Conservation (phyloP, 1,140 invertebrate species). For the Aphelenchoides besseyi region DNA sequence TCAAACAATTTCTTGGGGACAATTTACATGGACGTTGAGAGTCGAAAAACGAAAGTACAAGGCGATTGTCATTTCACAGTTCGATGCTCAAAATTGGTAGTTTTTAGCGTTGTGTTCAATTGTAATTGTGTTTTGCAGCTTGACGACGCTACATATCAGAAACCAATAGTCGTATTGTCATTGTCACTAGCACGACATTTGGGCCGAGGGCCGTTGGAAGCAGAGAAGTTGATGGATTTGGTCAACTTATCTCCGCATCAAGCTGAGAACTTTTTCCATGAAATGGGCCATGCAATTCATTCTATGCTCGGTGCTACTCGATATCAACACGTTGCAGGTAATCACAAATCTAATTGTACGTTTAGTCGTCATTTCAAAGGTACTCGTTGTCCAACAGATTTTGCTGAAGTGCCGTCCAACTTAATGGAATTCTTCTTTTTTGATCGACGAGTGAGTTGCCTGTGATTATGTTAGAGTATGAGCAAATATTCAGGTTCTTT, state of each 20-base stretch:
- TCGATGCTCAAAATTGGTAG: constrained; percentile 76
- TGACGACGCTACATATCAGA: constrained; percentile 66
- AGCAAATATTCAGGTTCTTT: constrained; percentile 71
- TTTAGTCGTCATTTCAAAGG: constrained; percentile 54
- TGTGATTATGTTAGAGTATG: constrained; percentile 23
- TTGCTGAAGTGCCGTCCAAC: constrained; percentile 95
- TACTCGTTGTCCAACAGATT: constrained; percentile 91
- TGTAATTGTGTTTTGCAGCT: constrained; percentile 46
- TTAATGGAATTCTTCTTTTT: constrained; percentile 96
- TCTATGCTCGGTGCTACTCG: constrained; percentile 91
- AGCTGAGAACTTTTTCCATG: constrained; percentile 95
- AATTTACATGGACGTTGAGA: constrained; percentile 96
- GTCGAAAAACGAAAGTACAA: constrained; percentile 80
- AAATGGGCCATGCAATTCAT: constrained; percentile 98
- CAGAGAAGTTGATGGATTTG: constrained; percentile 67
- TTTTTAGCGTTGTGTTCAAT: constrained; percentile 73
- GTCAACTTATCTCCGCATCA: constrained; percentile 77
- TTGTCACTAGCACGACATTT: constrained; percentile 68
- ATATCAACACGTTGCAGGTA: constrained; percentile 92
- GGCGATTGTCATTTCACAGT: constrained; percentile 99
- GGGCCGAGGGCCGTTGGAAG: constrained; percentile 31
- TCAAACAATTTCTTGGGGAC: constrained; percentile 71
- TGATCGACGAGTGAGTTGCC: constrained; percentile 73
- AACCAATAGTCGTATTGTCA: constrained; percentile 89
- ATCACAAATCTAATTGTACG: constrained; percentile 2